Evolutionary conservation across 2,888 invertebrate species (phyloP).

Genomic region (Tenthredo notha): DNA sequence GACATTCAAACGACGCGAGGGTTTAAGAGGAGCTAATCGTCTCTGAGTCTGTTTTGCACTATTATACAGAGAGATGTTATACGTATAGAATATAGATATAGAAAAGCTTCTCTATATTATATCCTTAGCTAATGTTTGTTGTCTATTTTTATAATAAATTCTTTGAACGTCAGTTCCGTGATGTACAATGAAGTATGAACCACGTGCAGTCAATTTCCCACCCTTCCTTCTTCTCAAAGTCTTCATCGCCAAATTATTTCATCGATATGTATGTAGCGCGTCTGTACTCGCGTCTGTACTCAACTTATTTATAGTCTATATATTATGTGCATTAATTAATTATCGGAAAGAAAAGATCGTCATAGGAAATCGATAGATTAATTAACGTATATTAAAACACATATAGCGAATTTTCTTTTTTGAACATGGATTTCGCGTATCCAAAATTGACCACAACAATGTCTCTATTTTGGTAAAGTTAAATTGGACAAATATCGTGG

Average conservation of each 20-base stretch:
- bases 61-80: too few relatives aligned
- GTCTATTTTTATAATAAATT: slow-evolving; percentile 41
- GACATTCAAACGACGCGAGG: background rate
- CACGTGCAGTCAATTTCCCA: slow-evolving; percentile 22
- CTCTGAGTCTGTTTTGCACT: background rate
- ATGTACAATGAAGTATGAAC: slow-evolving; percentile 34
- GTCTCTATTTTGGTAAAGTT: slow-evolving; percentile 66
- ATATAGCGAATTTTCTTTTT: too few relatives aligned
- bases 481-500: slow-evolving; percentile 45
- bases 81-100: too few relatives aligned
- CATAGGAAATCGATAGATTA: background rate
- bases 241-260: slow-evolving; percentile 19
- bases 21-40: background rate
- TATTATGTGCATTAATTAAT: background rate
- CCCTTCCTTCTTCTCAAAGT: background rate
- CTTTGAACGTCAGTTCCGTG: slow-evolving; percentile 14
- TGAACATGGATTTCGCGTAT: background rate
- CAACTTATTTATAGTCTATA: background rate
- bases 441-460: slow-evolving; percentile 61
- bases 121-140: background rate
- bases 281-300: background rate
- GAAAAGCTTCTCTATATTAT: background rate
- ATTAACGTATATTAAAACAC: too few relatives aligned
- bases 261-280: background rate
- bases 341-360: background rate